phyloP scores from a whole-genome alignment of 2,113 vertebrate genomes.

The Brienomyrus longianalis region DNA sequence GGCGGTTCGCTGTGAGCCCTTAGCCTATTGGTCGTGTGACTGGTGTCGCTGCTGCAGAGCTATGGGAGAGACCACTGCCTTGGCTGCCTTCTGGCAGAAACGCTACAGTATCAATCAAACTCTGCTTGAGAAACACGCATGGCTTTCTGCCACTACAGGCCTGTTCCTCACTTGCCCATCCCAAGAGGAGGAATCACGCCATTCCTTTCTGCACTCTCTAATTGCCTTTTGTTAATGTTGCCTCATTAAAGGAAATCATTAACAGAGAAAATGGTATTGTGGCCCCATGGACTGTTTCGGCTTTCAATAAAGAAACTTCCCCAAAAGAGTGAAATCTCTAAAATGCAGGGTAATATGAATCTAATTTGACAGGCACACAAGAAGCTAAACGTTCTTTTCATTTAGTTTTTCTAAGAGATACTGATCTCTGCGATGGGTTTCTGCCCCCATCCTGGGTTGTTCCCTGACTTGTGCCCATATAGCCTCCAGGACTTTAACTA shows the following conservation, averaged over 20 bases:
- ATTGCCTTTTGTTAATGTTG: not conserved
- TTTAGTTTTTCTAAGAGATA: not conserved
- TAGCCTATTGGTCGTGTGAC: not conserved
- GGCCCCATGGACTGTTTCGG: not conserved
- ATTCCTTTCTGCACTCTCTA: not conserved
- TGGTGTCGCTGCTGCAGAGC: not conserved
- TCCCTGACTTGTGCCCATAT: not conserved
- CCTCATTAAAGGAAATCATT: not conserved
- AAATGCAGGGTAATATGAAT: not conserved
- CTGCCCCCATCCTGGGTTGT: not conserved
- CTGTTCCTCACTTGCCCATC: not conserved
- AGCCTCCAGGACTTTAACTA: not conserved
- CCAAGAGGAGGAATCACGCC: not conserved
- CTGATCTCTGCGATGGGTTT: not conserved
- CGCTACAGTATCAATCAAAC: not conserved
- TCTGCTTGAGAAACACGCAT: not conserved
- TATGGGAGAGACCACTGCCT: not conserved
- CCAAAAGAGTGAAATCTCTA: not conserved
- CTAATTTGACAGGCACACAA: not conserved
- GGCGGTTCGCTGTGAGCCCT: not conserved
- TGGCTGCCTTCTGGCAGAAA: not conserved
- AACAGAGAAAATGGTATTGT: not conserved
- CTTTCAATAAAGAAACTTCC: not conserved
- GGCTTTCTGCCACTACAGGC: not conserved
- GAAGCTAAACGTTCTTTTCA: not conserved